These are phyloP conservation scores for Dendrophyllia cribrosa DNA, from an alignment of 64 coral and sea anemone species.

Conservation along the genomic window DNA sequence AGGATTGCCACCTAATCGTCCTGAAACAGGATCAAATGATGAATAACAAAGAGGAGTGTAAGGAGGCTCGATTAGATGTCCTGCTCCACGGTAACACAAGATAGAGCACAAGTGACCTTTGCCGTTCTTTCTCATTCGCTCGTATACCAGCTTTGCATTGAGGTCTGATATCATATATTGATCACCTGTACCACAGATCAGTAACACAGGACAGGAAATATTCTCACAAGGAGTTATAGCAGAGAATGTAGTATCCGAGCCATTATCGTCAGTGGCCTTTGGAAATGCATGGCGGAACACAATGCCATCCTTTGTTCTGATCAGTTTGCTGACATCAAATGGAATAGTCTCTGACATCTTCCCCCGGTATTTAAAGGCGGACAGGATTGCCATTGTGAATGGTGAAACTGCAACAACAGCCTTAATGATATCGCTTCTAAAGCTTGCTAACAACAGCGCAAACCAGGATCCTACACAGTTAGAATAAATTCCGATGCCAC, in stretches of 20 bases:
- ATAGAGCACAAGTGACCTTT: constrained; percentile 51
- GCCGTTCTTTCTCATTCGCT: constrained; percentile 35
- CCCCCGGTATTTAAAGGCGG: background rate
- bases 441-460: constrained; percentile 6
- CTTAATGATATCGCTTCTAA: background rate
- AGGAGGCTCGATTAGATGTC: constrained; percentile 67
- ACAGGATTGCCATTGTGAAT: background rate
- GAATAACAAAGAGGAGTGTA: constrained; percentile 20
- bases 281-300: background rate
- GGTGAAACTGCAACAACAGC: background rate
- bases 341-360: background rate
- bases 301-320: background rate
- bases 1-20: background rate
- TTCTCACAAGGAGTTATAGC: background rate
- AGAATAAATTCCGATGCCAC: constrained; percentile 13
- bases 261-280: background rate
- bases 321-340: background rate
- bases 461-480: background rate
- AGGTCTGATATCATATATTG: constrained; percentile 14
- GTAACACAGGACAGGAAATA: constrained; percentile 14
- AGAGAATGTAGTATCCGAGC: background rate
- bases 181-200: constrained; percentile 64
- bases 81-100: constrained; percentile 53
- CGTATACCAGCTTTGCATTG: constrained; percentile 4
- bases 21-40: background rate